Conservation (phyloP, 2,888 invertebrate species). For the Antitype chi region DNA sequence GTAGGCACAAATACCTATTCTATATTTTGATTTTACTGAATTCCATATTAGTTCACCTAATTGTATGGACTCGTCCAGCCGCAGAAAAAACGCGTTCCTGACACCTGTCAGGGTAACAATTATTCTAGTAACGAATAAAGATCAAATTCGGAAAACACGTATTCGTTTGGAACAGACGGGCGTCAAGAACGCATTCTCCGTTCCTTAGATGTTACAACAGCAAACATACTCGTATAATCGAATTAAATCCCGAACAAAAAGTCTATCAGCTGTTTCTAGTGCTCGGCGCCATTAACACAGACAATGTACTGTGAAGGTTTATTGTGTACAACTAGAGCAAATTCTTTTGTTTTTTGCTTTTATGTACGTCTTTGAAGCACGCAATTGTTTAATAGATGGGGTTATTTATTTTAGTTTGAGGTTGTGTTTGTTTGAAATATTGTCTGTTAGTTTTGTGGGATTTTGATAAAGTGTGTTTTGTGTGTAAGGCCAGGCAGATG, state of each 20-base stretch:
- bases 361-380: slow-evolving; percentile 37
- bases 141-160: too few species aligned
- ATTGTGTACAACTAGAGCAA: slow-evolving; percentile 39
- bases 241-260: slow-evolving; percentile 46
- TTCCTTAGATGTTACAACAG: too few species aligned
- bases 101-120: too few species aligned
- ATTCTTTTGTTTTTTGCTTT: slow-evolving; percentile 39
- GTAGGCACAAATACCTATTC: too few species aligned
- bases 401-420: slow-evolving; percentile 30
- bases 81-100: too few species aligned
- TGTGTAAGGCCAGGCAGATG: too few species aligned
- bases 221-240: slow-evolving; percentile 26
- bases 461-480: background rate
- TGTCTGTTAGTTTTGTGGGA: background rate
- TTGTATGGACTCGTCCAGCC: too few species aligned
- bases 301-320: slow-evolving; percentile 46
- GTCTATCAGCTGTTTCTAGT: slow-evolving; percentile 31
- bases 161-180: too few species aligned
- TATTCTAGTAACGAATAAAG: too few species aligned
- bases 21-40: too few species aligned
- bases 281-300: slow-evolving; percentile 44
- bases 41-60: too few species aligned
- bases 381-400: slow-evolving; percentile 42
- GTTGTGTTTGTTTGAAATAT: background rate
- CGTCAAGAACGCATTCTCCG: too few species aligned